Evolutionary conservation across 37 sponge, comb jelly and placozoan species (phyloP).

Genomic region (Hormiphora californensis): DNA sequence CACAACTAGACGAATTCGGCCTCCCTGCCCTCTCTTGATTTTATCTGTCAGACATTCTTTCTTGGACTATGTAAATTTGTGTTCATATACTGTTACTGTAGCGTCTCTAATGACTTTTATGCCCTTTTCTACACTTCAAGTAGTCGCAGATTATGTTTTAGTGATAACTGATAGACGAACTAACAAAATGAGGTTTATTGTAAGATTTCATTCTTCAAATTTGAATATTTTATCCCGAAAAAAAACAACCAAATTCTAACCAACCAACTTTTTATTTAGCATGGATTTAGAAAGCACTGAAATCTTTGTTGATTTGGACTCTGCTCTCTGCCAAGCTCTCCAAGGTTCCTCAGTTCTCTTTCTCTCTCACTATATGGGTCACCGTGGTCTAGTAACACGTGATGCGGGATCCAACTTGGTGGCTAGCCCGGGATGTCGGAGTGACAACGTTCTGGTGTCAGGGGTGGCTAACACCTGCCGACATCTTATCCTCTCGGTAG

Average conservation of each 20-base stretch:
- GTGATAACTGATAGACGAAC: no score
- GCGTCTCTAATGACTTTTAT: no score
- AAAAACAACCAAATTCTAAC: background rate
- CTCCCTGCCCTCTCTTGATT: constrained; percentile 33
- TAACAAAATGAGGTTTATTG: no score
- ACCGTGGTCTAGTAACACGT: background rate
- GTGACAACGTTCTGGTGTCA: constrained; percentile 19
- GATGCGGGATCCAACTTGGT: background rate
- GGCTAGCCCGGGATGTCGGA: background rate
- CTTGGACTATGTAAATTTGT: no score
- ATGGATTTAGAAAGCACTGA: constrained; percentile 7
- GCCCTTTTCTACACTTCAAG: no score
- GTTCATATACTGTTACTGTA: no score
- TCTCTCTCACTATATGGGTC: background rate
- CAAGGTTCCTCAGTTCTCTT: background rate
- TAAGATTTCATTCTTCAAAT: no score
- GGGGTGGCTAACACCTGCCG: constrained; percentile 22
- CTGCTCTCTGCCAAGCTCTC: background rate
- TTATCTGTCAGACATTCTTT: background rate
- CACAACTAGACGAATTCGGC: constrained; percentile 49
- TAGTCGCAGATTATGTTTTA: no score
- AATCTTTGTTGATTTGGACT: background rate
- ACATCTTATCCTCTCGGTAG: background rate
- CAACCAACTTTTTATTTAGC: background rate
- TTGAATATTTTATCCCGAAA: no score